phyloP scores from a whole-genome alignment of 2,113 vertebrate genomes.

The Menura novaehollandiae region DNA sequence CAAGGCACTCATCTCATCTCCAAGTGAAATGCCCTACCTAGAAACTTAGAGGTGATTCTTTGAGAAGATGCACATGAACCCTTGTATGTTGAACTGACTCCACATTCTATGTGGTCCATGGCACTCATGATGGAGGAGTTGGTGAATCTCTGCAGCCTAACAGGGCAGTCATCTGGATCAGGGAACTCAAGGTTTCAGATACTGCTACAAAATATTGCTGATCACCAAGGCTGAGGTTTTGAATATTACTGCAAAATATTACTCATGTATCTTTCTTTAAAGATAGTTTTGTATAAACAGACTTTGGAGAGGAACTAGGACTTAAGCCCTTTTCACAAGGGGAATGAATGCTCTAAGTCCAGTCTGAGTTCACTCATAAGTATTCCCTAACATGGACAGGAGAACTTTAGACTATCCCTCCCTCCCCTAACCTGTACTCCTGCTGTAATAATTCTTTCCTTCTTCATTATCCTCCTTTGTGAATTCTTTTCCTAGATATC shows the following conservation, averaged over 20 bases:
- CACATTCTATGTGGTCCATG: neutral
- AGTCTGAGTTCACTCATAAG: neutral
- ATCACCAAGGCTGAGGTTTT: neutral
- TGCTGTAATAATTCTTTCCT: neutral
- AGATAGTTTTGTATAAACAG: neutral
- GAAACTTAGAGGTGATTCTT: neutral
- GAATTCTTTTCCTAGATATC: neutral
- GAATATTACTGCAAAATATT: neutral
- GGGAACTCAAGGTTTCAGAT: neutral
- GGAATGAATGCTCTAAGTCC: neutral
- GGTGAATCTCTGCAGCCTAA: neutral
- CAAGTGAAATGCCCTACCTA: neutral
- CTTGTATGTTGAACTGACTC: neutral
- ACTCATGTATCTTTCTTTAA: neutral
- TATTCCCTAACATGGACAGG: neutral
- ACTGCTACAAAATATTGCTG: neutral
- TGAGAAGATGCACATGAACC: neutral
- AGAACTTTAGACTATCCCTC: neutral
- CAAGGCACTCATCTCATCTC: neutral
- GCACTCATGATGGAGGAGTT: neutral
- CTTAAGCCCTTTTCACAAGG: neutral
- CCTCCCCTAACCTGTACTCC: neutral
- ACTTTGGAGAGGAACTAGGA: neutral
- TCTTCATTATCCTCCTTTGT: neutral
- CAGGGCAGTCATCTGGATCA: neutral